Evolutionary conservation across 2,797 vertebrate species (phyloP), one percentile per base, ranked within the genome.

Genomic region (Todus mexicanus): DNA sequence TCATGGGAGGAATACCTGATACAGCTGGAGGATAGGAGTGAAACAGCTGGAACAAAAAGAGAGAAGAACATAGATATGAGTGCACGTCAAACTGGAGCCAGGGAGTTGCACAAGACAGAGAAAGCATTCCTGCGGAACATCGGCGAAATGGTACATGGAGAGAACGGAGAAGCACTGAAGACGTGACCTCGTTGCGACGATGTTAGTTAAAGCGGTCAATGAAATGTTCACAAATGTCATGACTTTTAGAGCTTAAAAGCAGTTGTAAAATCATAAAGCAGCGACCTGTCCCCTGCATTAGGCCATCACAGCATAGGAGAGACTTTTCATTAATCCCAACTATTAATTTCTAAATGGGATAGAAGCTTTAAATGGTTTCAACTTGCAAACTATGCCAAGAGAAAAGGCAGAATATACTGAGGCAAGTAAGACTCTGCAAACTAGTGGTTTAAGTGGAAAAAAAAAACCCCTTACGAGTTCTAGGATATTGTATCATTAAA

Each of bases 21-120:
- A 99, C 99, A 90, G 99, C 98, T 72, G 99, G 98, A 83, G 99
- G 99, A 92, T 99, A 99, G 84, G 99, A 99, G 96, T 99, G 99
- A 97, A 99, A 99, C 97, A 99, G 98, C 99, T 99, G 98, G 33
- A 96, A 97, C 72, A 96, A 94, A 91, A 95, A 97, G 97, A 84
- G 53, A 96, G 94, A 81, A 72, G 5, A 88, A 79, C 82, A 17
- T 94, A 54, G 93, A 1, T n/a, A 38, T 23, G 16, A 23, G 40
- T 4, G 5, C 2, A 4, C 3, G 3, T 31, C 45, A 22, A 43
- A 31, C 42, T 1, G 20, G 33, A 40, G 69, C 10, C 15, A 42
- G 57, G 31, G 38, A 47, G 76, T 6, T 51, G 42, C 77, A 82
- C 10, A 22, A 54, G 59, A 77, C 20, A 89, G 33, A 27, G 4